Base-by-base conservation (phyloP, 2,113 vertebrate species). In the Sialia sialis region DNA sequence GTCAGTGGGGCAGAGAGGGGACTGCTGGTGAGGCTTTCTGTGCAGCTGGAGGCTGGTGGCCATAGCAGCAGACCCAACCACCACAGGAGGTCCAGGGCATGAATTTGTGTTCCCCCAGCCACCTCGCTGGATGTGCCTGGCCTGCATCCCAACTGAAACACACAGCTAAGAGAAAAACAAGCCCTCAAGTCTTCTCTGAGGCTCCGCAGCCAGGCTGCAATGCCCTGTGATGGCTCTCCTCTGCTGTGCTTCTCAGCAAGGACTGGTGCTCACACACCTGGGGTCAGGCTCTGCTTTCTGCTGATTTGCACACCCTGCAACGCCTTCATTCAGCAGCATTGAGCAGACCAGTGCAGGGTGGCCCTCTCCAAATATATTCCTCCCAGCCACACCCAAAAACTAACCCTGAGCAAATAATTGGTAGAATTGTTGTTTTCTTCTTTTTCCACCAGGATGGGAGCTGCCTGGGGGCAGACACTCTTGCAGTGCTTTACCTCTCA, bases 251-350 rank as follows among this genome's bases (percentile, higher is more conserved):
- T 19, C 62, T 68, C 26, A 39, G 21, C 11, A 72, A 49, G 48
- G 23, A 10, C 13, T 1, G 0, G 12, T 66, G 22, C 22, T 68
- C 1, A 2, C 36, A 39, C 27, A 16, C 10, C 23, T 46, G 52
- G 32, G 9, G 5, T 72, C 51, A 38, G 13, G 20, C 49, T 92
- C 36, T 26, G 38, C 34, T 63, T 69, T 58, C 63, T 51, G 51
- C 56, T 66, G 30, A 21, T 86, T 80, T 66, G 23, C 8, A n/a
- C 13, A 44, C 15, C 12, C 16, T 27, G 15, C 22, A 67, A 38
- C 21, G 12, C 20, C 14, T 80, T 58, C 34, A 17, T 62, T 76
- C 34, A 34, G 43, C 66, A 72, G 43, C 34, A 55, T 4, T 1
- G 4, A 43, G 27, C 18, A 62, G 38, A 6, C 4, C 32, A 46